Evolutionary conservation across 2,888 invertebrate species (phyloP), one percentile per base, ranked within the genome.

Genomic region (Andrena chrysosceles): DNA sequence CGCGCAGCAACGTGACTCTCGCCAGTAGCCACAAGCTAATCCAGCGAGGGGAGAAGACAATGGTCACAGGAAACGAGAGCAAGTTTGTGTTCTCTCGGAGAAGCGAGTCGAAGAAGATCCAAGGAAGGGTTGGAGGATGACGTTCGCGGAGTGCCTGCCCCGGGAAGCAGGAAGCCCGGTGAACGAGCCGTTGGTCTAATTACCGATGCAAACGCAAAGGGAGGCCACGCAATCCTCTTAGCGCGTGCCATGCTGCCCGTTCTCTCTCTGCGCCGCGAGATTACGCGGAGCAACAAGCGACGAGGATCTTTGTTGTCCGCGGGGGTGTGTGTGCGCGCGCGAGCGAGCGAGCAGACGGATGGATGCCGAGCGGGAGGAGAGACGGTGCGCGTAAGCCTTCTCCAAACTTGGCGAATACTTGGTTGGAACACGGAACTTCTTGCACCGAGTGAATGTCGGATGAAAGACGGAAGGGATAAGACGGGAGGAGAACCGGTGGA

Each of bases 231-330:
- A 73, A 86, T 81, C 83, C 83, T 81, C 87, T 88, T 85, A 81
- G 60, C 64, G 69, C 72, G 66, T 59, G 73, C 68, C 76, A 29
- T 35, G 54, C 71, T 68, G 74, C 64, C 79, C 78, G 49, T 77
- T 29, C 64, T 72, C 60, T 74, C 79, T 67, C 67, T 67, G 62
- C 85, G 20, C 35, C 29, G 85, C 85, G 87, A 89, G 89, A 91
- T 91, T 90, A 90, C 90, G 84, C 81, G 82, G 83, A 87, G 87
- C 89, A 91, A 87, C 89, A 87, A 90, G 89, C 89, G 86, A 78
- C 67, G 77, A 81, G 85, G 79, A 81, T 89, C 91, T 92, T 92
- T 92, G 92, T 92, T 91, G 89, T 84, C 83, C 76, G 81, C 70
- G 26, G 16, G 62, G 10, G 62, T 77, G 80, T 63, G 52, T 2